These are phyloP conservation scores for Zootoca vivipara DNA, from an alignment of 2,113 vertebrate genomes.

Conservation along the genomic window DNA sequence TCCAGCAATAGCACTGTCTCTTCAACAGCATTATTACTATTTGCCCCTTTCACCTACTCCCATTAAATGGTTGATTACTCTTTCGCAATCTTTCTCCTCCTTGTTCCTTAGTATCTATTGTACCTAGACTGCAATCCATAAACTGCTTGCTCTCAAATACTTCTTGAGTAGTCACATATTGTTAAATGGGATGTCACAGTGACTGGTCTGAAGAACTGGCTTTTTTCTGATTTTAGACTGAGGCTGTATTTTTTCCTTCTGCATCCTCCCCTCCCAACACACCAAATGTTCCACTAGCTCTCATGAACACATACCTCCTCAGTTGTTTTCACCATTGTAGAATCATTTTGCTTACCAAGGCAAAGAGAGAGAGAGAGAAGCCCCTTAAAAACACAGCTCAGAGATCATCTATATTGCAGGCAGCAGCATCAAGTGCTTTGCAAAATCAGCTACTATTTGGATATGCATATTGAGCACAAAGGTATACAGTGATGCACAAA, in stretches of 20 bases:
- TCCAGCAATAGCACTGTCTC: neutral
- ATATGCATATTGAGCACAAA: neutral
- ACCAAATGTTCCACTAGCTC: neutral
- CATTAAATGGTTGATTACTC: neutral
- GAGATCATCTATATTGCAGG: neutral
- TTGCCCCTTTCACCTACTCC: neutral
- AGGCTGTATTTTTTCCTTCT: neutral
- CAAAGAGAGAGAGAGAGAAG: neutral
- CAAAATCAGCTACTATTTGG: constrained; percentile 8
- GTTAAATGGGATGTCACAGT: neutral
- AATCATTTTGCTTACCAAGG: neutral
- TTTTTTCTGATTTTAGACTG: neutral
- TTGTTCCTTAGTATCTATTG: neutral
- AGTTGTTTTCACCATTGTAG: neutral
- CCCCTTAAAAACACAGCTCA: neutral
- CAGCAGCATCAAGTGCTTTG: neutral
- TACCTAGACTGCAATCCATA: neutral
- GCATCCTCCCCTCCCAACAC: too few species aligned
- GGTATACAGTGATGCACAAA: neutral
- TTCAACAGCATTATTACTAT: constrained; percentile 1
- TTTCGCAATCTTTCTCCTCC: neutral
- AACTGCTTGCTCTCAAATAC: neutral
- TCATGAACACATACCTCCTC: neutral
- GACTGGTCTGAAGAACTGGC: neutral
- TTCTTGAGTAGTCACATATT: neutral